A percentile compares a stretch with the other conserved stretches of the same genome.
Evolutionary conservation across 2,113 vertebrate species (phyloP).

Genomic region (Origma solitaria): DNA sequence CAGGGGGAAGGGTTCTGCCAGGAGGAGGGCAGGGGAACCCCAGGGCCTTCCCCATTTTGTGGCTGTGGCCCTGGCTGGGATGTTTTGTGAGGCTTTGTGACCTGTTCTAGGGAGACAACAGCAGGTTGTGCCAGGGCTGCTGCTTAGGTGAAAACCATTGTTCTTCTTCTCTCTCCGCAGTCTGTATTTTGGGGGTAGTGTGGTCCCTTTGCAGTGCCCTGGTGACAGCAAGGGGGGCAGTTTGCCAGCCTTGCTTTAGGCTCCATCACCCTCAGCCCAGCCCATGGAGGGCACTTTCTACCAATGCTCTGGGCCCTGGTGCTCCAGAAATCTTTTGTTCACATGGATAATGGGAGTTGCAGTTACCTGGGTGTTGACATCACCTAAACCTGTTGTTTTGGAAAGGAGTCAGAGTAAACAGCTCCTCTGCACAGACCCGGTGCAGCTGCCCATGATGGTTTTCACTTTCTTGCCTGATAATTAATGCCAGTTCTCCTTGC

Average conservation of each 20-base stretch:
- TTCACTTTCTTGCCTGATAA: neutral
- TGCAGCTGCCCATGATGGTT: neutral
- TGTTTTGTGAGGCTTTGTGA: accelerated
- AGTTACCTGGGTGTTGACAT: neutral
- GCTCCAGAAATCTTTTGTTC: neutral
- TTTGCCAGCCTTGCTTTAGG: neutral
- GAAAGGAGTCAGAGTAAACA: neutral
- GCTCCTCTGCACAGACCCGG: neutral
- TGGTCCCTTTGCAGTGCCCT: neutral
- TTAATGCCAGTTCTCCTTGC: neutral
- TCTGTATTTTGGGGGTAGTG: neutral
- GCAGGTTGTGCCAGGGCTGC: neutral
- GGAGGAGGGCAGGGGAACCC: neutral
- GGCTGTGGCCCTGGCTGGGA: accelerated
- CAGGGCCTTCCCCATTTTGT: neutral
- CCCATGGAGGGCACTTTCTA: neutral
- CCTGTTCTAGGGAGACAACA: accelerated
- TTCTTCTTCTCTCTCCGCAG: neutral
- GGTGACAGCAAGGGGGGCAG: neutral
- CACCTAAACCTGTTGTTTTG: neutral
- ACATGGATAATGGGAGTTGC: neutral
- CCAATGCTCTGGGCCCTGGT: neutral
- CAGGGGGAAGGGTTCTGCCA: neutral
- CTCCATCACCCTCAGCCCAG: neutral
- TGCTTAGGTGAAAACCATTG: neutral